Evolutionary conservation across 2,888 invertebrate species (phyloP).

Genomic region (Xylota sylvarum): DNA sequence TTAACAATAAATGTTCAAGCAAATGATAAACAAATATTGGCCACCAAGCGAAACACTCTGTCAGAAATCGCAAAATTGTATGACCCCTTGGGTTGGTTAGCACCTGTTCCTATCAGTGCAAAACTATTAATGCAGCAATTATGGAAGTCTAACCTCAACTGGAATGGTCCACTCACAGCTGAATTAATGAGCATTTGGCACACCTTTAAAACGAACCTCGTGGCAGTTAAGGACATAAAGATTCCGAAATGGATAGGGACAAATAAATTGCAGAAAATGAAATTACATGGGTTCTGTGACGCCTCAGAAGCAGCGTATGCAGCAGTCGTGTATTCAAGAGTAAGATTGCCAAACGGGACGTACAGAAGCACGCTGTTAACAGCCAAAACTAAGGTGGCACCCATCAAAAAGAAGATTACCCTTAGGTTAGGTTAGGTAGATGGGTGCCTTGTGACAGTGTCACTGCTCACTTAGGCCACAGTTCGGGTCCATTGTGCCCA

Average conservation of each 20-base stretch:
- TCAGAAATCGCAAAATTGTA: background rate
- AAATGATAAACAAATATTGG: background rate
- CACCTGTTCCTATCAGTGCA: background rate
- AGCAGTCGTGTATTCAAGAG: no score
- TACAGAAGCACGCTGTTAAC: background rate
- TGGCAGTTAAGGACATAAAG: background rate
- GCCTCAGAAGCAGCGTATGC: background rate
- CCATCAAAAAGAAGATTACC: background rate
- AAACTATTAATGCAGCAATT: background rate
- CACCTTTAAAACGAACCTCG: background rate
- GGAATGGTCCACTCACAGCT: background rate
- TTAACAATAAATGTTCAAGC: background rate
- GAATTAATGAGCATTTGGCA: background rate
- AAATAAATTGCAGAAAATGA: no score
- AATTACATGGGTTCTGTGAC: background rate
- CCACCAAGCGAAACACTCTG: background rate
- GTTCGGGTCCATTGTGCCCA: no score
- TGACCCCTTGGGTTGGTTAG: slow-evolving; percentile 1
- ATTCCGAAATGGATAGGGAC: background rate
- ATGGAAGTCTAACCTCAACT: background rate
- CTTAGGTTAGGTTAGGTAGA: no score
- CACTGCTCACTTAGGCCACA: no score
- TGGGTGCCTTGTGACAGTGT: no score
- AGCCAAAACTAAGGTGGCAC: background rate
- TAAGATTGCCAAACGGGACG: no score